Conservation (phyloP, 2,113 vertebrate genomes). For the Mungos mungo region DNA sequence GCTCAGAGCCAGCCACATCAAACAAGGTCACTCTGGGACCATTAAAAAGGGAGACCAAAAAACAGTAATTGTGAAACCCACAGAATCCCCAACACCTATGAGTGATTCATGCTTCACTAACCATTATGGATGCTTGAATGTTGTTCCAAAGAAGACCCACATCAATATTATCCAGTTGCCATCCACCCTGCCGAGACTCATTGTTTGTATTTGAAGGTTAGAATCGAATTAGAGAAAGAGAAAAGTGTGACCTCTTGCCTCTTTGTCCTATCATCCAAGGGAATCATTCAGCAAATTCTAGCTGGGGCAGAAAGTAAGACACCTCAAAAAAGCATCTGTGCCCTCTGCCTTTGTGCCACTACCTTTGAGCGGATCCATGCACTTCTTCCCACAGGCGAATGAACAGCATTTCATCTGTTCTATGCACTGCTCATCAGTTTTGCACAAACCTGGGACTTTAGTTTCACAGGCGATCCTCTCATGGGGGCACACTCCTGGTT, state of each 20-base stretch:
- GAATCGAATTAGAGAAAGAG: neutral
- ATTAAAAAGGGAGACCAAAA: neutral
- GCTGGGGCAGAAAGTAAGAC: neutral
- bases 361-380: conserved; percentile 69
- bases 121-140: neutral
- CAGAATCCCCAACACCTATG: neutral
- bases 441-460: rapidly evolving
- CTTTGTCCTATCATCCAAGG: neutral
- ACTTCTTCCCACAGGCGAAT: conserved; percentile 54
- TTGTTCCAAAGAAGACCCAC: neutral
- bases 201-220: neutral
- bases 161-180: neutral
- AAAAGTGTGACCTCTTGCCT: neutral
- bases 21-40: neutral
- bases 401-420: conserved; percentile 42
- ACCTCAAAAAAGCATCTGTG: neutral
- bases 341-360: neutral
- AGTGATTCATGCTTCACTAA: neutral
- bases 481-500: conserved; percentile 39
- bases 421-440: neutral
- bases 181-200: neutral
- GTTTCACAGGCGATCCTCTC: neutral
- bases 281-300: neutral
- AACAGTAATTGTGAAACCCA: neutral
- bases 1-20: neutral